These are phyloP conservation scores for Solenopsis fugax DNA, from an alignment of 1,140 invertebrate species.

Conservation along the genomic window DNA sequence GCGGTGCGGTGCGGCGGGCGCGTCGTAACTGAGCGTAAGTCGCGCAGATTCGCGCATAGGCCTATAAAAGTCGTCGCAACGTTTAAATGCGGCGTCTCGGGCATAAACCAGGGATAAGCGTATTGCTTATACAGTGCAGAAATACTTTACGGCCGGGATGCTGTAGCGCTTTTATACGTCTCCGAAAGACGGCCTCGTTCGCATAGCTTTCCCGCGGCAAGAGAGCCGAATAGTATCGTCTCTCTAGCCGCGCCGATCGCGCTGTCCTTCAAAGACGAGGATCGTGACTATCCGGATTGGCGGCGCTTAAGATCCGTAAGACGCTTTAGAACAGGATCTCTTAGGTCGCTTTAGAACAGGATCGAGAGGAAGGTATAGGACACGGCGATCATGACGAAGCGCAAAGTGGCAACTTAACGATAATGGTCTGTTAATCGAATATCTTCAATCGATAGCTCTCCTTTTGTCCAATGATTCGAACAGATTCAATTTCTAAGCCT, in stretches of 20 bases:
- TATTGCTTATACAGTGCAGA: constrained; percentile 72
- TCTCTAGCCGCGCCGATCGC: background rate
- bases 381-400: constrained; percentile 14
- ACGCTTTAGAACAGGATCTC: constrained; percentile 31
- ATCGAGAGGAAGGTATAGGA: background rate
- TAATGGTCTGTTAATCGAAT: constrained; percentile 4
- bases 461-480: background rate
- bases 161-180: constrained; percentile 60
- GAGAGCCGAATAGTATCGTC: background rate
- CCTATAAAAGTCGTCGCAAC: constrained; percentile 73
- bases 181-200: background rate
- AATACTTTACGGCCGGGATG: constrained; percentile 55
- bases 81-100: constrained; percentile 68
- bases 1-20: background rate
- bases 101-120: constrained; percentile 67
- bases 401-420: constrained; percentile 11
- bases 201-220: constrained; percentile 22
- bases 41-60: constrained; percentile 62
- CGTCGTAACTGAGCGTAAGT: constrained; percentile 68
- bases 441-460: background rate
- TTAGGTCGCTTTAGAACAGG: constrained; percentile 23
- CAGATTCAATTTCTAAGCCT: background rate
- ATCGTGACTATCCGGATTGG: background rate
- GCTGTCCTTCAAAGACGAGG: constrained; percentile 15
- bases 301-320: background rate